These are phyloP conservation scores for Tromatobia lineatoria DNA, from an alignment of 2,888 invertebrate genomes.

Conservation along the genomic window DNA sequence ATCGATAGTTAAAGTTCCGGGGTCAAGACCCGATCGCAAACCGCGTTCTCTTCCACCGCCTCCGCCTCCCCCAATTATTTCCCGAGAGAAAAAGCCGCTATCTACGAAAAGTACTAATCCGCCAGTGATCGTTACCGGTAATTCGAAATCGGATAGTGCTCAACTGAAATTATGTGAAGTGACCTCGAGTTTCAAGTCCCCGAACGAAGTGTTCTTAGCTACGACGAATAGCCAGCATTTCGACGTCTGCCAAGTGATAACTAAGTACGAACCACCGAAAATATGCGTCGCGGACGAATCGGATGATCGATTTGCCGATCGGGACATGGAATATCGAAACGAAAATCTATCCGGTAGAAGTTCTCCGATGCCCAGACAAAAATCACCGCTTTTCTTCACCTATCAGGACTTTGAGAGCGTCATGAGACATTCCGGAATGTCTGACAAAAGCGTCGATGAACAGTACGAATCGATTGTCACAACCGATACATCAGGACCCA, in stretches of 20 bases:
- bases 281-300: neutral
- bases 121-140: constrained; percentile 1
- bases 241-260: constrained; percentile 26
- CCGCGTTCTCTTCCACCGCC: constrained; percentile 70
- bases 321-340: constrained; percentile 33
- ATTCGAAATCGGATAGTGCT: constrained; percentile 42
- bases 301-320: neutral
- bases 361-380: constrained; percentile 67
- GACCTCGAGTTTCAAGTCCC: constrained; percentile 2
- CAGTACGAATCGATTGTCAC: constrained; percentile 50
- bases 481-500: neutral
- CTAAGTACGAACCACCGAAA: neutral
- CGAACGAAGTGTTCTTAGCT: constrained; percentile 1
- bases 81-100: constrained; percentile 58
- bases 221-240: constrained; percentile 24
- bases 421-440: constrained; percentile 71
- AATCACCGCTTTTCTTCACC: constrained; percentile 81
- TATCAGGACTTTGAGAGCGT: constrained; percentile 80
- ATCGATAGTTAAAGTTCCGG: constrained; percentile 37
- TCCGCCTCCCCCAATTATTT: constrained; percentile 66
- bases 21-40: constrained; percentile 66
- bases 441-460: constrained; percentile 43
- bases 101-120: constrained; percentile 29
- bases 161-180: constrained; percentile 3
- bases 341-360: constrained; percentile 60